A percentile compares a stretch with the other conserved stretches of the same genome.
Evolutionary conservation across 2,888 invertebrate species (phyloP).

Genomic region (Drosophila ustulata): DNA sequence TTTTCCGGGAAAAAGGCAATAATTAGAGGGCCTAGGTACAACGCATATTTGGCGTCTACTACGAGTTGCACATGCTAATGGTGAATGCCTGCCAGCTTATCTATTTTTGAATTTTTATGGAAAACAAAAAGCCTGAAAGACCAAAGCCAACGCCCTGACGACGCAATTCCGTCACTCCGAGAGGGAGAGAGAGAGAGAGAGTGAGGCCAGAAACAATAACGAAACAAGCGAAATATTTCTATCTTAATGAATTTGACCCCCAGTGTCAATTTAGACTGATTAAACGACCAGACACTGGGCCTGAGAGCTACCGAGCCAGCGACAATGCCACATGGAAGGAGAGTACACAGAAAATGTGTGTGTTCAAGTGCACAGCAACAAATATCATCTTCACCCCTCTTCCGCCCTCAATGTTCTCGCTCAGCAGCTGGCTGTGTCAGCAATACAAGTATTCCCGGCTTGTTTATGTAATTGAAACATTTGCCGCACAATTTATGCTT

Average conservation of each 20-base stretch:
- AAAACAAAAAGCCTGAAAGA: slow-evolving; percentile 24
- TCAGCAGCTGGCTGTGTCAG: slow-evolving; percentile 33
- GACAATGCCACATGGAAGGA: slow-evolving; percentile 9
- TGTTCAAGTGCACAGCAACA: slow-evolving; percentile 24
- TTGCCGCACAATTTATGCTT: slow-evolving; percentile 51
- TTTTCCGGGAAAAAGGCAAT: slow-evolving; percentile 44
- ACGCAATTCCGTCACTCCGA: slow-evolving; percentile 14
- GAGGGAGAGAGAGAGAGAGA: neutral
- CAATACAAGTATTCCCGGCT: slow-evolving; percentile 24
- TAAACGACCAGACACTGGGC: slow-evolving; percentile 74
- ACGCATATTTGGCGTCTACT: slow-evolving; percentile 13
- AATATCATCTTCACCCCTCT: slow-evolving; percentile 1
- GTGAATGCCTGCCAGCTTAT: slow-evolving; percentile 52
- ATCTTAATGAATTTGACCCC: slow-evolving; percentile 84
- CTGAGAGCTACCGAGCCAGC: slow-evolving; percentile 1
- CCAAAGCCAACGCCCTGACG: slow-evolving; percentile 51
- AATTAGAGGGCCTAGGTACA: slow-evolving; percentile 43
- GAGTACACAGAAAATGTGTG: slow-evolving; percentile 10
- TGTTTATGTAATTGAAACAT: slow-evolving; percentile 64
- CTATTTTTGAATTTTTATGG: slow-evolving; percentile 52
- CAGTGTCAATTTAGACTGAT: slow-evolving; percentile 84
- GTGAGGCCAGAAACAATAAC: slow-evolving; percentile 51
- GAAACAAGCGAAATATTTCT: slow-evolving; percentile 68
- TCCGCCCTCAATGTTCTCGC: neutral
- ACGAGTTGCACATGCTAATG: slow-evolving; percentile 28